Conservation (phyloP, 2,113 vertebrate species). For the Eulemur rufifrons region DNA sequence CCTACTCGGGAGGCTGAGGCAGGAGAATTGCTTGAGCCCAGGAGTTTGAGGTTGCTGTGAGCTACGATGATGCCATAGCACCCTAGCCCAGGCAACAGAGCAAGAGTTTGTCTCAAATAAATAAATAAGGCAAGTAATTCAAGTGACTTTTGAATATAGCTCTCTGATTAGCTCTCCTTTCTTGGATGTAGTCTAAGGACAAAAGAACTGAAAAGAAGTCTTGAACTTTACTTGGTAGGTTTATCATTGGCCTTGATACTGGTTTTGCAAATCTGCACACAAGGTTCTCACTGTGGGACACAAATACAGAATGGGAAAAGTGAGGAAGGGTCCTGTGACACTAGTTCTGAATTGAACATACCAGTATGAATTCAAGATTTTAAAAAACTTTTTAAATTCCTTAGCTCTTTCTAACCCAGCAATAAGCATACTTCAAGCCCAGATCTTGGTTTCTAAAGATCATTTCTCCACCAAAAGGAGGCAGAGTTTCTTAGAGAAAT, state of each 20-base stretch:
- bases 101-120: no score
- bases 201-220: not conserved
- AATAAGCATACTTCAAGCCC: not conserved
- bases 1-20: no score
- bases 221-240: not conserved
- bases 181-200: not conserved
- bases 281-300: not conserved
- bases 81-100: no score
- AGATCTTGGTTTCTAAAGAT: conserved; percentile 10
- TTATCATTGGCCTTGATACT: not conserved
- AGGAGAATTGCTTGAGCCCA: no score
- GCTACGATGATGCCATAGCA: no score
- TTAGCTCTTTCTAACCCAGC: not conserved
- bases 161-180: not conserved
- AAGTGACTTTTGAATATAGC: not conserved
- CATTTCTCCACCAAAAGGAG: not conserved
- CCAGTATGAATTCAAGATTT: not conserved
- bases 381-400: not conserved
- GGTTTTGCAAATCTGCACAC: not conserved
- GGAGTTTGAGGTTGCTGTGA: no score
- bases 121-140: not conserved
- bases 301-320: not conserved
- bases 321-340: not conserved
- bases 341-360: not conserved
- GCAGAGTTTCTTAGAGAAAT: not conserved